phyloP scores from a whole-genome alignment of 2,797 vertebrate species.

The Scyliorhinus canicula region DNA sequence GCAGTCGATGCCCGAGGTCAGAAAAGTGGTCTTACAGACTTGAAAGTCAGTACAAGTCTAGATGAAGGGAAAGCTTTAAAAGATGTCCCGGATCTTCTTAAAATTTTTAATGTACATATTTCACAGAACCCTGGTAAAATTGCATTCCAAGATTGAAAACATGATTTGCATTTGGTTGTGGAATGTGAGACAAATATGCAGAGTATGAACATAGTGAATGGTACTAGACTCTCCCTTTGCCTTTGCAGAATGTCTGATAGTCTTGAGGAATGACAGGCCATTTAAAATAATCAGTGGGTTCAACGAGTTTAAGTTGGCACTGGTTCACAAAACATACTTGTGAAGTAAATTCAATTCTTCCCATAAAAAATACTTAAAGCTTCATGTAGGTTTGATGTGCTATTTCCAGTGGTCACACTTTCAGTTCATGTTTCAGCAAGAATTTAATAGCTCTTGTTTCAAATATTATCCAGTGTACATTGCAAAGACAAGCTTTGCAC shows the following conservation, averaged over 20 bases:
- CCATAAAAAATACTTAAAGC: neutral
- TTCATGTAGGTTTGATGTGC: neutral
- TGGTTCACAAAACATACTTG: neutral
- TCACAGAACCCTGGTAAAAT: neutral
- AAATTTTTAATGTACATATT: neutral
- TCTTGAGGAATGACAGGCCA: neutral
- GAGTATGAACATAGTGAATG: neutral
- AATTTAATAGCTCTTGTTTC: neutral
- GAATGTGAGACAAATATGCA: neutral
- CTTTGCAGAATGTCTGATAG: neutral
- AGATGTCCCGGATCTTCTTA: neutral
- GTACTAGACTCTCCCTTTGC: neutral
- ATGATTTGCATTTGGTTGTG: neutral
- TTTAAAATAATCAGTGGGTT: neutral
- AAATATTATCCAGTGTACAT: neutral
- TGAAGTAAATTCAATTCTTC: conserved; percentile 1
- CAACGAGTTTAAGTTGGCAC: conserved; percentile 26
- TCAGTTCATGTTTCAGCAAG: neutral
- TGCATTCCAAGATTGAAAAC: neutral
- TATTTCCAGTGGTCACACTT: neutral
- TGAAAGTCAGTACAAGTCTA: neutral
- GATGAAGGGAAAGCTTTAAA: neutral
- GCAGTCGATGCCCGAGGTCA: neutral
- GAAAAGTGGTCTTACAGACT: neutral
- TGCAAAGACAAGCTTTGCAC: neutral